Evolutionary conservation across 2,888 invertebrate genomes (phyloP).

Genomic region (Dynastes hyllus): DNA sequence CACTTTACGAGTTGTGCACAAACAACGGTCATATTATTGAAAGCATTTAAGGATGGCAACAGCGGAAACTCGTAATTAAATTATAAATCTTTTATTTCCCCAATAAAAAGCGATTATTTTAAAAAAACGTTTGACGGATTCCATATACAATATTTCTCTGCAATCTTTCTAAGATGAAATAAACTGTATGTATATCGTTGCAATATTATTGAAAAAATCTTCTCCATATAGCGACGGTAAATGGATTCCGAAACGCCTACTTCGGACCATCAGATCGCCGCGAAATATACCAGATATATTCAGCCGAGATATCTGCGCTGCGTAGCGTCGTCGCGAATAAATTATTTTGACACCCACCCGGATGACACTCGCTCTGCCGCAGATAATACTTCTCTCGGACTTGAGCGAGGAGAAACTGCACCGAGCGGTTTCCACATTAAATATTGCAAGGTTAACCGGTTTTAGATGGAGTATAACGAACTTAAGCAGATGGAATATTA

Average conservation of each 20-base stretch:
- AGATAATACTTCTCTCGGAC: conserved; percentile 25
- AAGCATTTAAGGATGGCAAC: no score
- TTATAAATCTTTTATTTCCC: no score
- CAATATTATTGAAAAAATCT: background rate
- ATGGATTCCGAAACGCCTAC: conserved; percentile 40
- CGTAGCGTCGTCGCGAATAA: conserved; percentile 37
- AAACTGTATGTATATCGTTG: background rate
- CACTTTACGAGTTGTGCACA: no score
- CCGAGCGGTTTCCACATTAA: conserved; percentile 20
- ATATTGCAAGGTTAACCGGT: conserved; percentile 47
- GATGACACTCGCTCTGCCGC: conserved; percentile 32
- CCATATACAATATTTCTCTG: no score
- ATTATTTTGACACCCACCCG: conserved; percentile 44
- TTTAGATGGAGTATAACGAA: conserved; percentile 36
- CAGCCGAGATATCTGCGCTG: conserved; percentile 24
- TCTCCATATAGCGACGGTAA: background rate
- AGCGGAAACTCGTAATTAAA: no score
- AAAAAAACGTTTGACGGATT: no score
- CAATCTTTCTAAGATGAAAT: no score
- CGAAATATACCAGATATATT: conserved; percentile 26
- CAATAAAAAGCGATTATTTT: no score
- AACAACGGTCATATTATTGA: no score
- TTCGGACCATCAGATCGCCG: background rate
- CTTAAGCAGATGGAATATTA: conserved; percentile 39
- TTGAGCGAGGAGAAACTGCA: conserved; percentile 32